Conservation (phyloP, 2,113 vertebrate genomes). For the Phalacrocorax aristotelis region DNA sequence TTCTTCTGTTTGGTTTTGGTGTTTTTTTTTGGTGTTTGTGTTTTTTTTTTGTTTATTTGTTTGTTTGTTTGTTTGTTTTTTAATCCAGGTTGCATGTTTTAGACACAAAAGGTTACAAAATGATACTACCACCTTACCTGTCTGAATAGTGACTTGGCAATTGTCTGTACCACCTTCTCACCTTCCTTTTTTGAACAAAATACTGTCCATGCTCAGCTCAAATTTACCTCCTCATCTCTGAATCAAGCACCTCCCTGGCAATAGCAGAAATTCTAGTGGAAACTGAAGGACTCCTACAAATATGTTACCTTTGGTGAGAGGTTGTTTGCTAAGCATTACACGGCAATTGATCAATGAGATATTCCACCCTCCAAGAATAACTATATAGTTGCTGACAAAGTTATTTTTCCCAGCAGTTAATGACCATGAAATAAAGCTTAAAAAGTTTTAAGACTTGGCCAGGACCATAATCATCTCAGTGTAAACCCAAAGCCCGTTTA, state of each 20-base stretch:
- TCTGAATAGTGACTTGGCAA: background rate
- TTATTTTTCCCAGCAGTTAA: background rate
- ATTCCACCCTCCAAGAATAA: constrained; percentile 44
- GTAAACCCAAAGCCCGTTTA: background rate
- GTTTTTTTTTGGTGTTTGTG: background rate
- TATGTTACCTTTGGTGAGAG: background rate
- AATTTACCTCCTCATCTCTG: background rate
- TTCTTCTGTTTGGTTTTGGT: background rate
- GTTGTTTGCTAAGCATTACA: background rate
- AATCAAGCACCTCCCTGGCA: background rate
- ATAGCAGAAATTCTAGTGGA: constrained; percentile 3
- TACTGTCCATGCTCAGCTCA: background rate
- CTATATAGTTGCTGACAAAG: background rate
- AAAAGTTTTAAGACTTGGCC: background rate
- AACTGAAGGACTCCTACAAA: background rate
- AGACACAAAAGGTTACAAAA: background rate
- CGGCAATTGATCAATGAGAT: background rate
- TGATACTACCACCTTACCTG: background rate
- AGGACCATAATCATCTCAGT: background rate
- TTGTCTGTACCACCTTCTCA: background rate
- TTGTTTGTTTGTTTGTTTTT: background rate
- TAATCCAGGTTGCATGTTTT: background rate
- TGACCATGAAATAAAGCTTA: background rate
- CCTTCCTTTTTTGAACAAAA: background rate
- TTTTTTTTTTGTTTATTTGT: background rate